Conservation (phyloP, 1,140 invertebrate species). For the Bathynomus jamesi region DNA sequence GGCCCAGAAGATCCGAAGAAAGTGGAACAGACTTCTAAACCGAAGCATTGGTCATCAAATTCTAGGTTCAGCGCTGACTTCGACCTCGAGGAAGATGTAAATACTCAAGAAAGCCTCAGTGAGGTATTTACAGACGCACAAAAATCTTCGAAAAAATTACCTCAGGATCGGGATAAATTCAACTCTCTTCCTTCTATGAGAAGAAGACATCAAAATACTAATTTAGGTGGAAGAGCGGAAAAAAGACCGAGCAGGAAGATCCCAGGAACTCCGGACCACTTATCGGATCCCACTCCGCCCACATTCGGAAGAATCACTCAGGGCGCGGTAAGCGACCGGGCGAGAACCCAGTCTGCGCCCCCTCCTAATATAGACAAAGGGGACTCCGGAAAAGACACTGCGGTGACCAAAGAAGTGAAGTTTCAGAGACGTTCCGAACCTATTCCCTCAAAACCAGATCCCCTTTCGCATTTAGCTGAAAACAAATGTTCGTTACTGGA, state of each 20-base stretch:
- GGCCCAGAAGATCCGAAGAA: neutral
- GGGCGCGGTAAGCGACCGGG: conserved; percentile 22
- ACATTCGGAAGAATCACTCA: conserved; percentile 22
- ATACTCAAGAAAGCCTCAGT: conserved; percentile 64
- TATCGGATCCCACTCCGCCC: conserved; percentile 34
- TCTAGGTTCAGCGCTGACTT: conserved; percentile 27
- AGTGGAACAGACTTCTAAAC: conserved; percentile 13
- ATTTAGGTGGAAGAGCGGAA: conserved; percentile 17
- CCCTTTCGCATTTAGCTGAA: conserved; percentile 26
- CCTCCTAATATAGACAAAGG: conserved; percentile 27
- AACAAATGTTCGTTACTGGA: conserved; percentile 37
- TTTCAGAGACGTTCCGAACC: conserved; percentile 23
- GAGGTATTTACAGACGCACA: conserved; percentile 38
- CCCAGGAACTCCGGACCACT: conserved; percentile 23
- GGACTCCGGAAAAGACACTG: conserved; percentile 19
- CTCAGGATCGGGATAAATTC: conserved; percentile 35
- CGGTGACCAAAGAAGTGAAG: conserved; percentile 12
- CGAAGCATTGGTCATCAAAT: neutral
- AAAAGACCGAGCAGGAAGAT: conserved; percentile 36
- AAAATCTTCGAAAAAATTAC: no score
- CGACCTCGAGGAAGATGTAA: conserved; percentile 49
- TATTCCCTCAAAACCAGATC: conserved; percentile 25
- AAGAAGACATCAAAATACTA: conserved; percentile 18
- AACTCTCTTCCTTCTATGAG: conserved; percentile 35
- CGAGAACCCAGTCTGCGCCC: conserved; percentile 33